These are phyloP conservation scores for Xylophagus ater DNA, from an alignment of 2,888 invertebrate species.

Conservation along the genomic window DNA sequence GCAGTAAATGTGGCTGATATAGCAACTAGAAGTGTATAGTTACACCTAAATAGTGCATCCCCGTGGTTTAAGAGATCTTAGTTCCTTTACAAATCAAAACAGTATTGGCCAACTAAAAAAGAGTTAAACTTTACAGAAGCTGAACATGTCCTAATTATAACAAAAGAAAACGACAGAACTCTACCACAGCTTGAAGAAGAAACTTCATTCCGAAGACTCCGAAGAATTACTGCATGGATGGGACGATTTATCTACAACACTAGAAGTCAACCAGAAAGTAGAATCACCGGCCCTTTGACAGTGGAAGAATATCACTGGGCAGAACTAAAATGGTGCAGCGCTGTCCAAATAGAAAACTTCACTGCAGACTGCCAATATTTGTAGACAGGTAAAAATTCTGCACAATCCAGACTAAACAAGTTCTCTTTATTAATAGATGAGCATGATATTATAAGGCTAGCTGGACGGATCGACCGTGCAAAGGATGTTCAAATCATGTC, in stretches of 20 bases:
- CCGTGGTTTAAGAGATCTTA: too few relatives aligned
- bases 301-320: background rate
- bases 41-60: too few relatives aligned
- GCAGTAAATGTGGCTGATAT: too few relatives aligned
- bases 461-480: background rate
- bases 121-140: too few relatives aligned
- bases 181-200: too few relatives aligned
- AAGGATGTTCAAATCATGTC: conserved; percentile 1
- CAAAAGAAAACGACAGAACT: too few relatives aligned
- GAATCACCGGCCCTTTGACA: background rate
- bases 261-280: too few relatives aligned
- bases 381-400: background rate
- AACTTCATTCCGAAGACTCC: too few relatives aligned
- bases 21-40: too few relatives aligned
- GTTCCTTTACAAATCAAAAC: too few relatives aligned
- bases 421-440: conserved; percentile 4
- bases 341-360: background rate
- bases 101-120: too few relatives aligned
- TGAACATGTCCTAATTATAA: too few relatives aligned
- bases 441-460: background rate
- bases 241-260: background rate
- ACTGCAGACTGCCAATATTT: conserved; percentile 3
- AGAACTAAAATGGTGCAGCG: conserved; percentile 8
- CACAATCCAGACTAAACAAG: background rate
- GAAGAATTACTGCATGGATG: background rate